Conservation (phyloP, 2,888 invertebrate genomes). For the Acronicta psi region DNA sequence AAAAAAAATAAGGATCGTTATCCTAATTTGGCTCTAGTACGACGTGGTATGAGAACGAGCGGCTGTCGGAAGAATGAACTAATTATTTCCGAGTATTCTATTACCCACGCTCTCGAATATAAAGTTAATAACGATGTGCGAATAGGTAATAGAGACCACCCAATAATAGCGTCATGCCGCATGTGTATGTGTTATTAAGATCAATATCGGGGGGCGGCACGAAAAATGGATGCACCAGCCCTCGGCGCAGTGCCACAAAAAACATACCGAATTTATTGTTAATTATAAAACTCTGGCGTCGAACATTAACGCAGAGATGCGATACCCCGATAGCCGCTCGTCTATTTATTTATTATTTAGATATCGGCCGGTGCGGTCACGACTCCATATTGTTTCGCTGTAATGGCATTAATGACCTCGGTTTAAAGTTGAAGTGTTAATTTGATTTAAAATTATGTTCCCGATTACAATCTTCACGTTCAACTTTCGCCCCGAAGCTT, state of each 20-base stretch:
- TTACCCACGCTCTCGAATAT: slow-evolving; percentile 33
- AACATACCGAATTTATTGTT: slow-evolving; percentile 88
- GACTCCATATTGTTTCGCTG: slow-evolving; percentile 87
- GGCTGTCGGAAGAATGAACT: slow-evolving; percentile 68
- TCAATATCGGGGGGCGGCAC: slow-evolving; percentile 79
- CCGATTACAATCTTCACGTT: slow-evolving; percentile 85
- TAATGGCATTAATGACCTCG: slow-evolving; percentile 88
- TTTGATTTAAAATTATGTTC: slow-evolving; percentile 88
- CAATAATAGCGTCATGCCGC: slow-evolving; percentile 54
- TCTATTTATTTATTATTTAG: slow-evolving; percentile 89
- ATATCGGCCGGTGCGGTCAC: slow-evolving; percentile 86
- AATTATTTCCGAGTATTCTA: slow-evolving; percentile 76
- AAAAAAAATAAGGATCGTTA: slow-evolving; percentile 34
- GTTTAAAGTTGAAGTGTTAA: slow-evolving; percentile 89
- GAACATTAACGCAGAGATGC: slow-evolving; percentile 87
- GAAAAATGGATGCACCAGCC: slow-evolving; percentile 81
- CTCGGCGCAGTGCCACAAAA: slow-evolving; percentile 77
- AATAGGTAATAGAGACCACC: slow-evolving; percentile 69
- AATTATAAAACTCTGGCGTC: slow-evolving; percentile 87
- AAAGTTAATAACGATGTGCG: slow-evolving; percentile 49
- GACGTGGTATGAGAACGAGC: slow-evolving; percentile 57
- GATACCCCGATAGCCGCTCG: slow-evolving; percentile 79
- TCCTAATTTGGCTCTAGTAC: slow-evolving; percentile 31
- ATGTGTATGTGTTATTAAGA: slow-evolving; percentile 82
- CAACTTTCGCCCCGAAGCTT: slow-evolving; percentile 85